These are phyloP conservation scores for Lynx canadensis DNA, from an alignment of 2,113 vertebrate genomes.

Conservation along the genomic window DNA sequence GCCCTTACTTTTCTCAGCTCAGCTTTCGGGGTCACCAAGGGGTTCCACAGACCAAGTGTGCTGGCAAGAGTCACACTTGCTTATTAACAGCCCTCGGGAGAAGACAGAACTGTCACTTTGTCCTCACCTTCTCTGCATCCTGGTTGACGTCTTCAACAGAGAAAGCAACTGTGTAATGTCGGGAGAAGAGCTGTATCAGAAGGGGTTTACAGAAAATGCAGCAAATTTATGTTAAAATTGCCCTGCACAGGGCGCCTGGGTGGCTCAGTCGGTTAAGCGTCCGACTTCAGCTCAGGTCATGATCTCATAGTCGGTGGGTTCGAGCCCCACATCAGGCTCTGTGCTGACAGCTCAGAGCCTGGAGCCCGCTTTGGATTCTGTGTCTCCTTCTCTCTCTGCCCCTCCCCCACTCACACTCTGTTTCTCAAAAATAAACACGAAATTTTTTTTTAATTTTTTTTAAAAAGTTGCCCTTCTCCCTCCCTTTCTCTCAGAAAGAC, in stretches of 20 bases:
- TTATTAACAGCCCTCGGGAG: slow-evolving; percentile 33
- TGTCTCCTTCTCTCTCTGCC: no score
- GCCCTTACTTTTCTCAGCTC: neutral
- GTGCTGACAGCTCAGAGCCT: no score
- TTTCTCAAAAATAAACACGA: no score
- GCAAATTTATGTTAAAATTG: neutral
- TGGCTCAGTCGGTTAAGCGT: no score
- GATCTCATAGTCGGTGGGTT: no score
- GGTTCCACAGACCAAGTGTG: neutral
- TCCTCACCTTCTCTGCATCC: slow-evolving; percentile 37
- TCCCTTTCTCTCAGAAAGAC: neutral
- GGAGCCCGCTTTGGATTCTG: no score
- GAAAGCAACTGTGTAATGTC: neutral
- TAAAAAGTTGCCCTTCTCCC: no score
- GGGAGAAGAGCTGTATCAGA: neutral
- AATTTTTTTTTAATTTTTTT: no score
- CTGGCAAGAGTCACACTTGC: slow-evolving; percentile 44
- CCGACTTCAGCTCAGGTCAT: no score
- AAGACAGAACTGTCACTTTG: slow-evolving; percentile 54
- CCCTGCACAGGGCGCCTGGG: neutral
- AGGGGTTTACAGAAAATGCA: neutral
- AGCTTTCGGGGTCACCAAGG: neutral
- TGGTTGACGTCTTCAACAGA: neutral
- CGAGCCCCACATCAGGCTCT: no score
- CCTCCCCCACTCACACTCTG: no score